Evolutionary conservation across 2,888 invertebrate genomes (phyloP).

Genomic region (Amphimallon solstitiale): DNA sequence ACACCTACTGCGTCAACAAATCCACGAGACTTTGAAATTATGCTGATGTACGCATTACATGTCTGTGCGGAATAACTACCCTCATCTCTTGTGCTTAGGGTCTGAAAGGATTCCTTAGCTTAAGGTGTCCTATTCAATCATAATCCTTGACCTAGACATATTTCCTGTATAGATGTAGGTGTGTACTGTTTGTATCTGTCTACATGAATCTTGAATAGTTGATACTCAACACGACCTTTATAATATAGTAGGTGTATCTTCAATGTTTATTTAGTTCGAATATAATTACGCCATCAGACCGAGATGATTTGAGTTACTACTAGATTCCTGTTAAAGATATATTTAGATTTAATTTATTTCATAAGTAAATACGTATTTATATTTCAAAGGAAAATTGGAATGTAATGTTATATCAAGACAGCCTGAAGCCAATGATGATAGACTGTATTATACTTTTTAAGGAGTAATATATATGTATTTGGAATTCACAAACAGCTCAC

Average conservation of each 20-base stretch:
- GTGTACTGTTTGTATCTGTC: neutral
- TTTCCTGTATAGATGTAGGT: neutral
- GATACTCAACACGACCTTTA: slow-evolving; percentile 17
- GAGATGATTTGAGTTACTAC: slow-evolving; percentile 10
- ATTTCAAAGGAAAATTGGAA: no score
- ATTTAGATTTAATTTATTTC: slow-evolving; percentile 26
- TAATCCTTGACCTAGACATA: slow-evolving; percentile 32
- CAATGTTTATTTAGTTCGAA: slow-evolving; percentile 19
- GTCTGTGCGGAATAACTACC: slow-evolving; percentile 34
- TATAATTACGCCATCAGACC: slow-evolving; percentile 21
- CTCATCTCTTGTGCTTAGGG: slow-evolving; percentile 37
- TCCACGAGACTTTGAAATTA: neutral
- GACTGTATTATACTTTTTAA: no score
- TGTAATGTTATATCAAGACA: no score
- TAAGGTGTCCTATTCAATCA: slow-evolving; percentile 38
- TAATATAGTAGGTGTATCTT: slow-evolving; percentile 1
- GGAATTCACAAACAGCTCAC: no score
- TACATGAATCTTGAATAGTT: slow-evolving; percentile 16
- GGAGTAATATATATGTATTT: no score
- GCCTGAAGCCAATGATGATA: no score
- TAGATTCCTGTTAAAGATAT: slow-evolving; percentile 12
- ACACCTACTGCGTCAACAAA: slow-evolving; percentile 14
- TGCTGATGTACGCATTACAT: slow-evolving; percentile 10
- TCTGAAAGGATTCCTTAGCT: slow-evolving; percentile 32
- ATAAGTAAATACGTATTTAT: slow-evolving; percentile 12